Evolutionary conservation across 2,113 vertebrate species (phyloP).

Genomic region (Sander lucioperca): DNA sequence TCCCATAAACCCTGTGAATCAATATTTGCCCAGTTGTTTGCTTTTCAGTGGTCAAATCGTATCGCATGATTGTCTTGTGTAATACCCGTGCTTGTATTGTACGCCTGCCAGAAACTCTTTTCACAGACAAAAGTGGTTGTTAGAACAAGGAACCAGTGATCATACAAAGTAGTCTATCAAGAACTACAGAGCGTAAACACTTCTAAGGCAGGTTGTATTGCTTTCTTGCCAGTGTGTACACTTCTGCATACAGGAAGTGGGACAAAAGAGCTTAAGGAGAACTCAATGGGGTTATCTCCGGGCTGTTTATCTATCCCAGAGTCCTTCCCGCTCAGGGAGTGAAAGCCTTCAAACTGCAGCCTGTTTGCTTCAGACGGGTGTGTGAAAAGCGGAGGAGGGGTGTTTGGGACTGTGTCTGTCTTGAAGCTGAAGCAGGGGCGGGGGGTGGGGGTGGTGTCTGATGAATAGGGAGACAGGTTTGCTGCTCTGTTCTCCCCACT

Average conservation of each 20-base stretch:
- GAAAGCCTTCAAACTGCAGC: slow-evolving; percentile 55
- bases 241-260: slow-evolving; percentile 52
- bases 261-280: slow-evolving; percentile 35
- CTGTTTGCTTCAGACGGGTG: slow-evolving; percentile 66
- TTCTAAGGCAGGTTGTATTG: slow-evolving; percentile 29
- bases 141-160: slow-evolving; percentile 23
- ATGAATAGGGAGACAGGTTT: slow-evolving; percentile 79
- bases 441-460: slow-evolving; percentile 38
- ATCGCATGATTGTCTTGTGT: slow-evolving; percentile 62
- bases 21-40: slow-evolving; percentile 67
- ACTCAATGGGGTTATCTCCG: slow-evolving; percentile 69
- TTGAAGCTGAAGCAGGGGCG: slow-evolving; percentile 28
- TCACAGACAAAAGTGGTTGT: slow-evolving; percentile 35
- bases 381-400: slow-evolving; percentile 81
- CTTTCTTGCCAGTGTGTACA: slow-evolving; percentile 53
- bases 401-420: slow-evolving; percentile 64
- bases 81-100: slow-evolving; percentile 60
- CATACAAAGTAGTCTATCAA: slow-evolving; percentile 47
- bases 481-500: slow-evolving; percentile 54
- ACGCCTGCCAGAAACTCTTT: slow-evolving; percentile 48
- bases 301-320: slow-evolving; percentile 69
- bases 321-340: slow-evolving; percentile 50
- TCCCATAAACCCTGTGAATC: slow-evolving; percentile 38
- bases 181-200: slow-evolving; percentile 31
- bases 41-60: slow-evolving; percentile 65